Evolutionary conservation across 2,888 invertebrate genomes (phyloP), one percentile per base, ranked within the genome.

Genomic region (Silvanus unidentatus): DNA sequence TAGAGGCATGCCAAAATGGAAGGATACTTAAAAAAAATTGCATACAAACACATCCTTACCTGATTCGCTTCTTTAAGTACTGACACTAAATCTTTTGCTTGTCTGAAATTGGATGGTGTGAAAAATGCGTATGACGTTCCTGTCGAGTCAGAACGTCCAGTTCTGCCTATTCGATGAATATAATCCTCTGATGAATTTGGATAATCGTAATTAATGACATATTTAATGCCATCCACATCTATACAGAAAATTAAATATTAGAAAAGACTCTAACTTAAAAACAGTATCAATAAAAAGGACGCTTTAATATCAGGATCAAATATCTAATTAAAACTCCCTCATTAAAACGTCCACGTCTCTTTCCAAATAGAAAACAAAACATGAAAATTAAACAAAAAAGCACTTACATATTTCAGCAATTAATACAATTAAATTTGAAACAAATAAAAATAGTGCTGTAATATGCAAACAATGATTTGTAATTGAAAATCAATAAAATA

Each of bases 211-310:
- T 95, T 96, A 70, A 95, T 90, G 56, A 96, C 95, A 76, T 87
- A 93, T 75, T 92, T 93, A 65, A 96, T 92, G 69, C 94, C 94
- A 71, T 93, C 92, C 67, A 95, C 94, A 83, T 95, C 94, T 95
- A 79, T 32, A 28, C n/a, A n/a, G n/a, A n/a, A n/a, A n/a, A n/a
- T n/a, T n/a, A n/a, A n/a, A n/a, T n/a, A n/a, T n/a, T n/a, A 28
- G 28, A 6, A 28, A 28, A 28, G 10, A 28, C 8, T 4, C 8
- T 11, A 39, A 46, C 40, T 45, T 40, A 42, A 47, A 50, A 47
- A 43, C 12, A 32, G 3, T 10, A 10, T 28, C 28, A 28, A 28
- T 28, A 8, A 28, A 28, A 28, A 10, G 8, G 10, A 8, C 6
- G 10, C 6, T 6, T 28, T 28, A 28, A 8, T 28, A 28, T 6